phyloP scores from a whole-genome alignment of 2,113 vertebrate species.

The Neogale vison region DNA sequence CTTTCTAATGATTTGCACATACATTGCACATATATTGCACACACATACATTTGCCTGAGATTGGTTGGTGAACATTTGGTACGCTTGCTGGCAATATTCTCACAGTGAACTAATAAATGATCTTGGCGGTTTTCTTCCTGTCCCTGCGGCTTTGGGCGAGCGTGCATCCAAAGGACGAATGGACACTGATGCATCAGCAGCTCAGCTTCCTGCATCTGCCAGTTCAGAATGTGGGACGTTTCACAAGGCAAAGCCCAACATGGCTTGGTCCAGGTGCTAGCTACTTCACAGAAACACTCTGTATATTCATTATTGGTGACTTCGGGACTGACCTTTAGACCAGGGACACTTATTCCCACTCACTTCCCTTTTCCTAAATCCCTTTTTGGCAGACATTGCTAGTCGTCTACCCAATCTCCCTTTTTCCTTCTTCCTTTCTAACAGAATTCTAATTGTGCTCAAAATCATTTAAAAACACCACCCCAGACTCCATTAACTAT shows the following conservation, averaged over 20 bases:
- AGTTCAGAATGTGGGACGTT: not conserved
- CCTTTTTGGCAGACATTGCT: not conserved
- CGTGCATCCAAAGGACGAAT: not conserved
- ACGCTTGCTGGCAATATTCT: not conserved
- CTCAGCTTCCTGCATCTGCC: not conserved
- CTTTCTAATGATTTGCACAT: not conserved
- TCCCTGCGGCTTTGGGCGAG: not conserved
- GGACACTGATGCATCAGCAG: not conserved
- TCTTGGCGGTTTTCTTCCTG: not conserved
- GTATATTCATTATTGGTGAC: not conserved
- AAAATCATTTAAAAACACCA: not conserved
- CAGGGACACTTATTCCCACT: not conserved
- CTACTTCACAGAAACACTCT: not conserved
- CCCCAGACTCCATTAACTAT: not conserved
- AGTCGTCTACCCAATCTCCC: not conserved
- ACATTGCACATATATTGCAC: not conserved
- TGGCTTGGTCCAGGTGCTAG: not conserved
- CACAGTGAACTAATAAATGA: not conserved
- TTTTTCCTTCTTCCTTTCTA: conserved; percentile 2
- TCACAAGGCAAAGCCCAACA: not conserved
- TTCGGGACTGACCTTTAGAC: not conserved
- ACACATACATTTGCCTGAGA: not conserved
- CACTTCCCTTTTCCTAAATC: not conserved
- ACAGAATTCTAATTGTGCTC: not conserved
- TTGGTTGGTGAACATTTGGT: not conserved